These are phyloP conservation scores for Spinibarbus caldwelli DNA, from an alignment of 2,797 vertebrate species.

Conservation along the genomic window DNA sequence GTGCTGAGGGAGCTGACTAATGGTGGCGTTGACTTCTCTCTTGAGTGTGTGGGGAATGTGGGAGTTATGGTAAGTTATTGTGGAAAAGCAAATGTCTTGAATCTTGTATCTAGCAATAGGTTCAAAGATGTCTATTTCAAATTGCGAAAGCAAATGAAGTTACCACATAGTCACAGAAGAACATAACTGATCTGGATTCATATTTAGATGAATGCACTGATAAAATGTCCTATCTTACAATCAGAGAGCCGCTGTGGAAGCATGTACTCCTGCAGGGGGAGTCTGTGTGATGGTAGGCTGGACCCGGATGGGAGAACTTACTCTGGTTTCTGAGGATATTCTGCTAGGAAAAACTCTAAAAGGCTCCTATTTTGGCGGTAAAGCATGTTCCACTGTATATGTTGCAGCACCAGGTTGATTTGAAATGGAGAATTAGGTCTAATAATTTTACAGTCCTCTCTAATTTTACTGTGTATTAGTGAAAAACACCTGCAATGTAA, in stretches of 20 bases:
- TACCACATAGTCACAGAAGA: neutral
- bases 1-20: conserved; percentile 79
- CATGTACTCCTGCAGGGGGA: conserved; percentile 86
- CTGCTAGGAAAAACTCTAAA: conserved; percentile 88
- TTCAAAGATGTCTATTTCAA: neutral
- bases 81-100: neutral
- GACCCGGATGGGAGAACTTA: conserved; percentile 81
- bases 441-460: neutral
- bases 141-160: neutral
- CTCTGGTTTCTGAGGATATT: conserved; percentile 83
- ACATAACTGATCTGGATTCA: neutral
- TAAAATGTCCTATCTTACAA: neutral
- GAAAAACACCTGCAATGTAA: neutral
- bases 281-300: conserved; percentile 88
- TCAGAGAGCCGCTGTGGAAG: conserved; percentile 87
- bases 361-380: conserved; percentile 93
- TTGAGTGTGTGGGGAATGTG: conserved; percentile 81
- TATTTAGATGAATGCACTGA: neutral
- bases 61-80: conserved; percentile 79
- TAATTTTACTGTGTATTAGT: neutral
- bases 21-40: conserved; percentile 76
- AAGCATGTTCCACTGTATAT: conserved; percentile 17
- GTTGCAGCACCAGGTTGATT: neutral
- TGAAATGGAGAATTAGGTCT: neutral
- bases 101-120: no score